Percentiles rank a stretch among this genome's conserved stretches.
These are phyloP conservation scores for Apamea crenata DNA, from an alignment of 2,888 invertebrate species.

Conservation along the genomic window DNA sequence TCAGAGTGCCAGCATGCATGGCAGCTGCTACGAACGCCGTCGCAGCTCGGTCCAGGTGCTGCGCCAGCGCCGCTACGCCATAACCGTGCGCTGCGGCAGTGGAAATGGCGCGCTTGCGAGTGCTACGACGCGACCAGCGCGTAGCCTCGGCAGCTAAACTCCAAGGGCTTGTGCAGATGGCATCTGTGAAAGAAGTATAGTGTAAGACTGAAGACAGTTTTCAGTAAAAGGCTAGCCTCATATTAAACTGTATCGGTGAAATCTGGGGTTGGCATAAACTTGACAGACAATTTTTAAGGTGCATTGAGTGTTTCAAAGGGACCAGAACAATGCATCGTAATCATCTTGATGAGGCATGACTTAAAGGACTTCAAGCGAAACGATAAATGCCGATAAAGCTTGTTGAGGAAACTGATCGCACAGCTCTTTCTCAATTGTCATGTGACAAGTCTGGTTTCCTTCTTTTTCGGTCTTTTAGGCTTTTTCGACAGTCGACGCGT, in stretches of 20 bases:
- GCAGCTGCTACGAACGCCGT: slow-evolving; percentile 95
- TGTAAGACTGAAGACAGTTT: neutral
- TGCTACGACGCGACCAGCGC: slow-evolving; percentile 93
- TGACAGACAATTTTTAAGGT: neutral
- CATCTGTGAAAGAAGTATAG: slow-evolving; percentile 3
- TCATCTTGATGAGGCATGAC: no score
- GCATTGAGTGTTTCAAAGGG: no score
- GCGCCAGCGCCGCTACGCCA: slow-evolving; percentile 96
- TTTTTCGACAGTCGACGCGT: no score
- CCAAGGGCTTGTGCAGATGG: slow-evolving; percentile 62
- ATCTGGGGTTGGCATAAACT: neutral
- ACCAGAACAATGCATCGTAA: no score
- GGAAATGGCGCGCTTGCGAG: slow-evolving; percentile 93
- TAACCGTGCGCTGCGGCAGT: slow-evolving; percentile 94
- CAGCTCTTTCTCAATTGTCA: neutral
- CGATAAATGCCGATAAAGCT: neutral
- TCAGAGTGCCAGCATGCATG: slow-evolving; percentile 94
- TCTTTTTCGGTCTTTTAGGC: neutral
- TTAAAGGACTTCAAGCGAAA: neutral
- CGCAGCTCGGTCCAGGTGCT: slow-evolving; percentile 96
- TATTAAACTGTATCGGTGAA: neutral
- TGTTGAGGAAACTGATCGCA: neutral
- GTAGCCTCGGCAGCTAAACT: slow-evolving; percentile 69
- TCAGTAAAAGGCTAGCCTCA: neutral
- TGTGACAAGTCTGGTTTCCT: no score